A percentile compares a stretch with the other conserved stretches of the same genome.
phyloP scores from a whole-genome alignment of 2,888 invertebrate genomes.

The Stomorhina lunata region DNA sequence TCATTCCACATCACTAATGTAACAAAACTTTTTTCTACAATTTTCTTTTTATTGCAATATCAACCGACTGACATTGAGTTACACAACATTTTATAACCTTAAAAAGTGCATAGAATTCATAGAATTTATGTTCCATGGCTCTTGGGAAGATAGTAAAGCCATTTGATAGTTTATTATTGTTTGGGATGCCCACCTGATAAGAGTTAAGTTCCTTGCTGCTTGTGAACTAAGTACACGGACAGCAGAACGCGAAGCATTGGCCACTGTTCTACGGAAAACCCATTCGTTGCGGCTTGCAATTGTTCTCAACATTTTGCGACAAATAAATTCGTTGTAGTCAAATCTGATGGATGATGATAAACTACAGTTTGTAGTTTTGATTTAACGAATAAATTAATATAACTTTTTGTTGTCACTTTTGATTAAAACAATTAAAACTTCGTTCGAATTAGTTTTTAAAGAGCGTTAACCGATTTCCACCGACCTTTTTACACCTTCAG shows the following conservation, averaged over 20 bases:
- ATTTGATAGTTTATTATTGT: neutral
- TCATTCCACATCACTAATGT: neutral
- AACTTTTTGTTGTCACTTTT: constrained; percentile 38
- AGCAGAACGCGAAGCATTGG: constrained; percentile 73
- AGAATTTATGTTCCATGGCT: constrained; percentile 7
- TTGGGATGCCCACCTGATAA: constrained; percentile 72
- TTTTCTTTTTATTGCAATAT: constrained; percentile 31
- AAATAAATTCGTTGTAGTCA: constrained; percentile 2
- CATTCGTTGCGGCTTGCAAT: constrained; percentile 86
- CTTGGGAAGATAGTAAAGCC: neutral
- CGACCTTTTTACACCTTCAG: constrained; percentile 55
- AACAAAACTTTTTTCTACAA: constrained; percentile 36
- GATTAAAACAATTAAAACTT: constrained; percentile 4
- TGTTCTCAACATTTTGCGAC: constrained; percentile 85
- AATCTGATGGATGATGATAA: neutral
- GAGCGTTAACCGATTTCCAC: constrained; percentile 54
- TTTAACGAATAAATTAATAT: constrained; percentile 6
- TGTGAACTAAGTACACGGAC: constrained; percentile 73
- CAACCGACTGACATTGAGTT: constrained; percentile 68
- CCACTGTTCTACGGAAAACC: constrained; percentile 82
- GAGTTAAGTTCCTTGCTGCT: constrained; percentile 69
- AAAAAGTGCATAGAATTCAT: constrained; percentile 68
- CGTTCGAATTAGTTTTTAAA: constrained; percentile 29
- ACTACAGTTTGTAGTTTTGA: neutral
- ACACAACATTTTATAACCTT: constrained; percentile 80